Evolutionary conservation across 2,797 vertebrate genomes (phyloP), one percentile per base, ranked within the genome.

Genomic region (Myoxocephalus aenaeus): DNA sequence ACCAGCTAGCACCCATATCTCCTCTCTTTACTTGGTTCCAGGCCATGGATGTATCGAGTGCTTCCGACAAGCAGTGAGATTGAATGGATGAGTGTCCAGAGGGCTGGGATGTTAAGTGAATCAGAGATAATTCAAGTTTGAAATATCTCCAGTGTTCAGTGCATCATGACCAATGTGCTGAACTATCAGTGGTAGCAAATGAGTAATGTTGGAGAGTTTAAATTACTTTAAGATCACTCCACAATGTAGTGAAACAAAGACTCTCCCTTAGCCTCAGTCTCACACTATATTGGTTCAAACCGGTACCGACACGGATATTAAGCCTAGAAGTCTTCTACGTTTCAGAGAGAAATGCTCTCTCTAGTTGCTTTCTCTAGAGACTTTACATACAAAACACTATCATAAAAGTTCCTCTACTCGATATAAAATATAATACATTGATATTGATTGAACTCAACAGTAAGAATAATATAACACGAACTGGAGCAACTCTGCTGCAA

Each of bases 51-150:
- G 56, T 59, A 68, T n/a, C 65, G 0, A 36, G 72, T 58, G 29
- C 44, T 22, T 77, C 25, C 67, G 61, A 65, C 53, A 69, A 29
- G 65, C 25, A 38, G 44, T 65, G 27, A 51, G 22, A 57, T 32
- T 68, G 36, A 69, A 68, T 61, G 42, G n/a, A 79, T 65, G 61
- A 64, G 65, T 22, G 42, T 81, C 18, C 57, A 68, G 25, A 66
- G 48, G 71, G 36, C 22, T 65, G 13, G 5, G 42, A 18, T 40
- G 53, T 64, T 67, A 63, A 57, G 14, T 22, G 54, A 6, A 53
- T 48, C 57, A 51, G 17, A 71, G 50, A 25, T n/a, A n/a, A n/a
- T n/a, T n/a, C n/a, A n/a, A n/a, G 57, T 64, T 25, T 53, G 29
- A 68, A 58, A 53, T 58, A 68, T 27, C 29, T 12, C 11, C 22